A percentile compares a stretch with the other conserved stretches of the same genome.
Conservation (phyloP, 2,888 invertebrate species). For the Argyra leucocephala region DNA sequence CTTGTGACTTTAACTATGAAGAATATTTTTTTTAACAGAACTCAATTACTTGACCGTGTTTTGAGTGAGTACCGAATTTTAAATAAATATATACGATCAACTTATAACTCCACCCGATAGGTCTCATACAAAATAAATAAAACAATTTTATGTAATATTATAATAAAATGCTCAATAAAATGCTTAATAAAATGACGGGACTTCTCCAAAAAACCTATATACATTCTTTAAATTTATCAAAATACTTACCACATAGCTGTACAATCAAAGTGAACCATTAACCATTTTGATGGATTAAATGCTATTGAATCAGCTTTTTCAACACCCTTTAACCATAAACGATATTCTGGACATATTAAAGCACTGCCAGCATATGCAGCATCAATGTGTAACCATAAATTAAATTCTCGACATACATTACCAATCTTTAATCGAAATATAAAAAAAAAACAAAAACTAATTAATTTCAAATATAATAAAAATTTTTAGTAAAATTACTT, state of each 20-base stretch:
- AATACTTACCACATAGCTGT: conserved; percentile 90
- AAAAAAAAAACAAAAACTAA: background rate
- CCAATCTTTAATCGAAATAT: conserved; percentile 48
- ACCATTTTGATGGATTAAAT: conserved; percentile 97
- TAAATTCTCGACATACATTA: conserved; percentile 61
- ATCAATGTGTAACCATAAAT: conserved; percentile 92
- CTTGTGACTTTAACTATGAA: too few species aligned
- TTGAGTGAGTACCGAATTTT: too few species aligned
- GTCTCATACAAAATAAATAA: too few species aligned
- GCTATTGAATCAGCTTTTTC: conserved; percentile 89
- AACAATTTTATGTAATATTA: too few species aligned
- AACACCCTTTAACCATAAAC: conserved; percentile 83
- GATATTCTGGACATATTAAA: conserved; percentile 91
- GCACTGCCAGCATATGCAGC: conserved; percentile 97
- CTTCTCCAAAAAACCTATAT: too few species aligned
- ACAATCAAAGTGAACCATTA: conserved; percentile 98
- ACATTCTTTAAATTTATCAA: too few species aligned
- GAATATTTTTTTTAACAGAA: too few species aligned
- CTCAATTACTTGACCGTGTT: too few species aligned
- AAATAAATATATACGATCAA: too few species aligned
- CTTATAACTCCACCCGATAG: too few species aligned
- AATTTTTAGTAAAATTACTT: conserved; percentile 17
- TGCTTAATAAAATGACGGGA: too few species aligned
- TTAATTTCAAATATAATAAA: conserved; percentile 11
- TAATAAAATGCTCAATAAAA: too few species aligned